Evolutionary conservation across 2,113 vertebrate species (phyloP).

Genomic region (Takifugu bimaculatus): DNA sequence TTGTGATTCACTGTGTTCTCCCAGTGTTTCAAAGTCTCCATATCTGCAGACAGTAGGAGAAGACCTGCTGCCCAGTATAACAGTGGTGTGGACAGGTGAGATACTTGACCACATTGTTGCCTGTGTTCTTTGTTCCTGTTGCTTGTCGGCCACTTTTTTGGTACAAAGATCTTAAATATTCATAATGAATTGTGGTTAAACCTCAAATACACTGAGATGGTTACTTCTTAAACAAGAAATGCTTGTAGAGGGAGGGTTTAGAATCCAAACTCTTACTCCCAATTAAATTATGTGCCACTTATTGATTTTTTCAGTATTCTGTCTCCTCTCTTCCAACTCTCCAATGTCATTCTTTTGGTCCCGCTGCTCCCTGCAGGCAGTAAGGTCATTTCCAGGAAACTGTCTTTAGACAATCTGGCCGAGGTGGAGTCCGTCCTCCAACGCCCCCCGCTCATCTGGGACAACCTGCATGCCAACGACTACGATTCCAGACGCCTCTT

Average conservation of each 20-base stretch:
- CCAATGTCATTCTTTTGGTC: neutral
- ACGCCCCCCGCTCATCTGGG: slow-evolving; percentile 79
- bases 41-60: slow-evolving; percentile 81
- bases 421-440: slow-evolving; percentile 79
- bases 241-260: too few relatives aligned
- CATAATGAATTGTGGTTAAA: too few relatives aligned
- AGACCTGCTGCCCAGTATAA: slow-evolving; percentile 78
- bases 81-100: slow-evolving; percentile 84
- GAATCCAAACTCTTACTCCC: too few relatives aligned
- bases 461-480: slow-evolving; percentile 87
- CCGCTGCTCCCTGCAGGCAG: slow-evolving; percentile 64
- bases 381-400: slow-evolving; percentile 81
- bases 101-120: too few relatives aligned
- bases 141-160: too few relatives aligned
- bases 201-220: too few relatives aligned
- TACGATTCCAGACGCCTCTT: slow-evolving; percentile 85
- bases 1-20: slow-evolving; percentile 82
- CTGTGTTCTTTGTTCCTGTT: too few relatives aligned
- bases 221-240: too few relatives aligned
- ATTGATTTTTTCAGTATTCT: neutral
- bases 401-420: slow-evolving; percentile 70
- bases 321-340: neutral
- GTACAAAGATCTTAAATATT: too few relatives aligned
- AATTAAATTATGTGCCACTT: too few relatives aligned
- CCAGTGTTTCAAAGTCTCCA: slow-evolving; percentile 78